Percentiles rank a stretch among this genome's conserved stretches.
phyloP scores from a whole-genome alignment of 2,113 vertebrate species.

The Strigops habroptila region DNA sequence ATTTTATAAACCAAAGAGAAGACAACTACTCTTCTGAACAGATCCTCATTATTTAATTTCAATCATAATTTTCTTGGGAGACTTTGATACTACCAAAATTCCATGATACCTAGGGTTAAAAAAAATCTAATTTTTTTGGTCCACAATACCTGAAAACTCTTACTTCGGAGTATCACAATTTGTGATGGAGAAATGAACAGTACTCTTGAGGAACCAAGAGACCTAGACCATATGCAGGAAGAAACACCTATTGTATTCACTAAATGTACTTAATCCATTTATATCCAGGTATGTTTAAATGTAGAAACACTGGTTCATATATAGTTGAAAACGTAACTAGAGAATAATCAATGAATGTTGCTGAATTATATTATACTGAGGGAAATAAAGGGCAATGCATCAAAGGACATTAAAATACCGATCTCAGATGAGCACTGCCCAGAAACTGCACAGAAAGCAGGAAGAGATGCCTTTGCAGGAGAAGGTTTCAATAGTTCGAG shows the following conservation, averaged over 20 bases:
- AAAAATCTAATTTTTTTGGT: neutral
- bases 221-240: neutral
- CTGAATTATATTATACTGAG: neutral
- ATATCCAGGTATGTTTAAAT: neutral
- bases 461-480: neutral
- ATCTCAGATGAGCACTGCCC: neutral
- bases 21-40: neutral
- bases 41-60: neutral
- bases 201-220: fast-evolving
- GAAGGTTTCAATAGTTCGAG: neutral
- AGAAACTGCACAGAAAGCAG: neutral
- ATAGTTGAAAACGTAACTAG: neutral
- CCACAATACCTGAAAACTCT: neutral
- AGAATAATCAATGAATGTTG: neutral
- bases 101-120: fast-evolving
- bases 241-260: neutral
- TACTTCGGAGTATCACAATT: neutral
- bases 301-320: neutral
- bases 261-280: neutral
- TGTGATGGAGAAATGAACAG: neutral
- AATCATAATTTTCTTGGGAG: neutral
- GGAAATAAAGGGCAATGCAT: neutral
- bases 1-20: neutral
- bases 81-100: neutral
- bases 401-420: neutral